Percentiles rank a stretch among this genome's conserved stretches.
phyloP scores from a whole-genome alignment of 2,888 invertebrate genomes.

The Troides helena region DNA sequence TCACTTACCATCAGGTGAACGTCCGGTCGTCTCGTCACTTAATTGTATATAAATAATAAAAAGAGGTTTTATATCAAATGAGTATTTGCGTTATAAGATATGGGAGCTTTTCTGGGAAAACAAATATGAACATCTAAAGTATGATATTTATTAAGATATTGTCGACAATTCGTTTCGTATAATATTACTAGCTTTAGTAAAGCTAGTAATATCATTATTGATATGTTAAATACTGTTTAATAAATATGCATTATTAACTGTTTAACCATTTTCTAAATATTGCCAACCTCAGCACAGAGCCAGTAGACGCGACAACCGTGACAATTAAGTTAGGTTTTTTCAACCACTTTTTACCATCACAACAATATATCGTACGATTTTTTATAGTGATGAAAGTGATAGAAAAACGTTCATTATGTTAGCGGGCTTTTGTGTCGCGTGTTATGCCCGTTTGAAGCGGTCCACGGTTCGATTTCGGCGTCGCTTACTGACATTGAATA shows the following conservation, averaged over 20 bases:
- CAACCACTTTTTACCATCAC: slow-evolving; percentile 42
- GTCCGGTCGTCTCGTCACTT: too few relatives aligned
- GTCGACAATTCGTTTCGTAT: too few relatives aligned
- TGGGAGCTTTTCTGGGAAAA: too few relatives aligned
- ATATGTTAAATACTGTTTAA: too few relatives aligned
- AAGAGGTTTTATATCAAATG: too few relatives aligned
- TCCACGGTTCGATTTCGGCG: slow-evolving; percentile 24
- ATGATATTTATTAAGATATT: too few relatives aligned
- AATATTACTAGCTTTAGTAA: too few relatives aligned
- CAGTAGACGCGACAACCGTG: slow-evolving; percentile 50
- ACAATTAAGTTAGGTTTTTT: slow-evolving; percentile 73
- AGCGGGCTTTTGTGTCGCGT: slow-evolving; percentile 48
- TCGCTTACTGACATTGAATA: slow-evolving; percentile 36
- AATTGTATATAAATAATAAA: too few relatives aligned
- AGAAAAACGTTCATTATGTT: slow-evolving; percentile 60
- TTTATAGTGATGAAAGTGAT: slow-evolving; percentile 64
- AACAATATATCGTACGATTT: slow-evolving; percentile 46
- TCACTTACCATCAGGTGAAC: too few relatives aligned
- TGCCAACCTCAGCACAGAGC: slow-evolving; percentile 31
- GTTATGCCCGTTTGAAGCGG: slow-evolving; percentile 40
- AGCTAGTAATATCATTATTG: too few relatives aligned
- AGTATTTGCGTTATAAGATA: not conserved
- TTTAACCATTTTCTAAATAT: slow-evolving; percentile 8
- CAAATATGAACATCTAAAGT: too few relatives aligned
- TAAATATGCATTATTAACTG: too few relatives aligned